Evolutionary conservation across 2,113 vertebrate species (phyloP).

Genomic region (Micronisus gabar): DNA sequence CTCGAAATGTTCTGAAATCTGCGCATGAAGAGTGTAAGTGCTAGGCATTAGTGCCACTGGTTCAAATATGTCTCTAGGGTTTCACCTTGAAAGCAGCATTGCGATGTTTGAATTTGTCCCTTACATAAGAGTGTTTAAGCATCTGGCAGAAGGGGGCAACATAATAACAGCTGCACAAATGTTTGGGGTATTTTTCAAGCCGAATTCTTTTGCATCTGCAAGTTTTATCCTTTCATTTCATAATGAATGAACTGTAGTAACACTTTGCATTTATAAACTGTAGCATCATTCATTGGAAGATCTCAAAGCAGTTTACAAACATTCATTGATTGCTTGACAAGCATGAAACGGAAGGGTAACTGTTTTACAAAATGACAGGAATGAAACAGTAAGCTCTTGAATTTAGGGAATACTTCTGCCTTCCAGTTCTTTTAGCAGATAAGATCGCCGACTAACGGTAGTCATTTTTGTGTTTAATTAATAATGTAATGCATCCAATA

Average conservation of each 20-base stretch:
- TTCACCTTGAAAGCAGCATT: background rate
- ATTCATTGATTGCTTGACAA: conserved; percentile 24
- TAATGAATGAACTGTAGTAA: background rate
- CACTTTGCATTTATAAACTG: background rate
- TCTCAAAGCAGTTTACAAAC: background rate
- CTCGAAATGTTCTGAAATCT: background rate
- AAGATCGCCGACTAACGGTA: background rate
- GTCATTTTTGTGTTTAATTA: conserved; percentile 3
- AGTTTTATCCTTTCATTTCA: background rate
- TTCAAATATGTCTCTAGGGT: background rate
- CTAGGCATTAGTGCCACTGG: background rate
- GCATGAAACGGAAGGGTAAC: conserved; percentile 19
- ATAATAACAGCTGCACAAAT: background rate
- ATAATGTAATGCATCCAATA: background rate
- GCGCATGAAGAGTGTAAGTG: background rate
- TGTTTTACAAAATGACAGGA: background rate
- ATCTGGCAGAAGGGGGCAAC: conserved; percentile 11
- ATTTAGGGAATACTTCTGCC: background rate
- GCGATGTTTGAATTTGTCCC: background rate
- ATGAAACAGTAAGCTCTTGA: background rate
- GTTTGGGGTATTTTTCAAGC: background rate
- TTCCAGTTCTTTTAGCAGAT: background rate
- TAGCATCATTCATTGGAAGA: background rate
- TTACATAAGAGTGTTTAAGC: background rate
- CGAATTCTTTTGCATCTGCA: background rate